Conservation (phyloP, 2,113 vertebrate species). For the Myrmecobius fasciatus region DNA sequence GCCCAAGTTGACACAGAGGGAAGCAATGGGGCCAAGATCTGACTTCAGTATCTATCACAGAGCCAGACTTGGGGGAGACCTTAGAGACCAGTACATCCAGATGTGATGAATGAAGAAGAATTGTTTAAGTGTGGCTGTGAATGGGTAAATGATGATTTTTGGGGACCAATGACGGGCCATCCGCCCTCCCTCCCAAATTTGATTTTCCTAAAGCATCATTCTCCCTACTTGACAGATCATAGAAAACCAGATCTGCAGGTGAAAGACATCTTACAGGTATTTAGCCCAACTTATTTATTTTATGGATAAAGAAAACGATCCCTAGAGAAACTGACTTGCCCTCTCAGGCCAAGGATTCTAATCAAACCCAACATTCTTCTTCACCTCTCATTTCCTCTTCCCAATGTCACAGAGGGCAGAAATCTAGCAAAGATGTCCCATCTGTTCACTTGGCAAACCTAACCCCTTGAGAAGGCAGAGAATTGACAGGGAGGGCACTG, state of each 20-base stretch:
- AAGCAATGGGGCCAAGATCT: no score
- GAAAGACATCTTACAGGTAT: no score
- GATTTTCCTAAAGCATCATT: not conserved
- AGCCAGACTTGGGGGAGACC: no score
- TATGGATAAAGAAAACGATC: not conserved
- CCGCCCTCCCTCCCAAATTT: not conserved
- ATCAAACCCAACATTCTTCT: not conserved
- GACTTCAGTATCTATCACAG: no score
- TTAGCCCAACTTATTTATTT: no score
- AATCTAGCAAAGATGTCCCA: not conserved
- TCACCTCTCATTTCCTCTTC: not conserved
- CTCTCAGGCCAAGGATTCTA: not conserved
- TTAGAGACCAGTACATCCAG: not conserved
- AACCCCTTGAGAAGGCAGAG: conserved; percentile 3
- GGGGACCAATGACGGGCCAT: not conserved
- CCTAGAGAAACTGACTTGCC: not conserved
- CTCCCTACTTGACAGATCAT: not conserved
- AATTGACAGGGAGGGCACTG: not conserved
- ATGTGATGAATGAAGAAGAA: not conserved
- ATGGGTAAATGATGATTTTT: not conserved
- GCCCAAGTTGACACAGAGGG: no score
- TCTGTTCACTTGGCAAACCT: not conserved
- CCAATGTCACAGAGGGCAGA: not conserved
- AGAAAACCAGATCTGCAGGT: no score
- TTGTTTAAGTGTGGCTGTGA: not conserved